These are phyloP conservation scores for Lasius platythorax DNA, from an alignment of 2,888 invertebrate genomes.

Conservation along the genomic window DNA sequence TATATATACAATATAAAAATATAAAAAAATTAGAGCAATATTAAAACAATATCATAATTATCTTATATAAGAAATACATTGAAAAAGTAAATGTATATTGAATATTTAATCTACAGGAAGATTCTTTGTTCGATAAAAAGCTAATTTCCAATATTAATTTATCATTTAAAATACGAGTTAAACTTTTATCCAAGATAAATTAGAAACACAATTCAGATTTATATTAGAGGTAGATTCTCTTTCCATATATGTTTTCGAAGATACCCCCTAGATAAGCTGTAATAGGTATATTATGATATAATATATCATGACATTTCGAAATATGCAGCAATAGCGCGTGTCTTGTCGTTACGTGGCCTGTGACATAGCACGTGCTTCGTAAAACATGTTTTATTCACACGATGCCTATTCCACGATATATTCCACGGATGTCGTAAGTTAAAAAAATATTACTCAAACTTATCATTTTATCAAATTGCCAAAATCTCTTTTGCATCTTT, in stretches of 20 bases:
- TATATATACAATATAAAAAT: background rate
- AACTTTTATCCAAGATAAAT: background rate
- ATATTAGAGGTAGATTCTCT: background rate
- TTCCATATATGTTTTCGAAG: background rate
- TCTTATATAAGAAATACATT: background rate
- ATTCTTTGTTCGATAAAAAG: background rate
- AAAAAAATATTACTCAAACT: background rate
- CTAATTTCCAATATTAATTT: background rate
- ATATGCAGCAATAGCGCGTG: background rate
- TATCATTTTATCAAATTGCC: background rate
- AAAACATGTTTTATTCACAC: background rate
- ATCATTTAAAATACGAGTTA: background rate
- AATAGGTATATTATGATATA: slow-evolving; percentile 1
- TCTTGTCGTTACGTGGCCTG: slow-evolving; percentile 28
- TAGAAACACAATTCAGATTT: background rate
- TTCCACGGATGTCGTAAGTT: background rate
- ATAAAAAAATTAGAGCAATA: background rate
- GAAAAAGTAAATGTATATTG: background rate
- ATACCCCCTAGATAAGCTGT: background rate
- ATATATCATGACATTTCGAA: slow-evolving; percentile 17
- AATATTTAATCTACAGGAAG: background rate
- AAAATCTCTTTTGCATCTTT: background rate
- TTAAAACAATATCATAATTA: background rate
- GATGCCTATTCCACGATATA: background rate
- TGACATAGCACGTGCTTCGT: background rate